Percentiles rank a stretch among this genome's conserved stretches.
phyloP scores from a whole-genome alignment of 2,888 invertebrate genomes.

The Megalurothrips usitatus region DNA sequence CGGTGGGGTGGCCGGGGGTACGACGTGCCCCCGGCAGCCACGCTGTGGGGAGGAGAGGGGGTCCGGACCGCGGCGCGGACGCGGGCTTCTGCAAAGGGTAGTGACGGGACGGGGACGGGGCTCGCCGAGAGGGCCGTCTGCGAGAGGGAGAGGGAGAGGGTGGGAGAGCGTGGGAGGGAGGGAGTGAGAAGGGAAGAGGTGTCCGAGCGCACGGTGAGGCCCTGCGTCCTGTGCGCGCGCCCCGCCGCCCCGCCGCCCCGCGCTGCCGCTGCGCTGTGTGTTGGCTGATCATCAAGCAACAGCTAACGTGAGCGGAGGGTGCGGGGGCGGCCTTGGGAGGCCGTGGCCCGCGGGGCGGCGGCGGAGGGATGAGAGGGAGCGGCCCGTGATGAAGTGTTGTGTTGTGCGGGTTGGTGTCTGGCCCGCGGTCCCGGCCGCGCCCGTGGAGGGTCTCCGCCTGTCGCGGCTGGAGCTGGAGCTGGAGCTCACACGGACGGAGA shows the following conservation, averaged over 20 bases:
- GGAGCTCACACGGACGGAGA: not conserved
- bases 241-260: not conserved
- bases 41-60: too few relatives aligned
- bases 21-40: too few relatives aligned
- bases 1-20: too few relatives aligned
- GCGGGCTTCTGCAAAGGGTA: too few relatives aligned
- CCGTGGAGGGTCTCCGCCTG: not conserved
- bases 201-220: too few relatives aligned
- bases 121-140: too few relatives aligned
- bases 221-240: too few relatives aligned
- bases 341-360: slow-evolving; percentile 25
- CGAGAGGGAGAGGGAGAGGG: too few relatives aligned
- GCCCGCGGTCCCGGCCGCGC: not conserved
- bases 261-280: not conserved
- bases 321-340: slow-evolving; percentile 13
- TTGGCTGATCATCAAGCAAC: not conserved
- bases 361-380: slow-evolving; percentile 32
- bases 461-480: not conserved
- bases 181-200: too few relatives aligned
- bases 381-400: not conserved
- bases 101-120: too few relatives aligned
- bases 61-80: too few relatives aligned
- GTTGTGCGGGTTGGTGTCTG: slow-evolving; percentile 30
- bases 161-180: too few relatives aligned
- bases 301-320: slow-evolving; percentile 28